A percentile compares a stretch with the other conserved stretches of the same genome.
Evolutionary conservation across 2,113 vertebrate species (phyloP).

Genomic region (Bombycilla garrulus): DNA sequence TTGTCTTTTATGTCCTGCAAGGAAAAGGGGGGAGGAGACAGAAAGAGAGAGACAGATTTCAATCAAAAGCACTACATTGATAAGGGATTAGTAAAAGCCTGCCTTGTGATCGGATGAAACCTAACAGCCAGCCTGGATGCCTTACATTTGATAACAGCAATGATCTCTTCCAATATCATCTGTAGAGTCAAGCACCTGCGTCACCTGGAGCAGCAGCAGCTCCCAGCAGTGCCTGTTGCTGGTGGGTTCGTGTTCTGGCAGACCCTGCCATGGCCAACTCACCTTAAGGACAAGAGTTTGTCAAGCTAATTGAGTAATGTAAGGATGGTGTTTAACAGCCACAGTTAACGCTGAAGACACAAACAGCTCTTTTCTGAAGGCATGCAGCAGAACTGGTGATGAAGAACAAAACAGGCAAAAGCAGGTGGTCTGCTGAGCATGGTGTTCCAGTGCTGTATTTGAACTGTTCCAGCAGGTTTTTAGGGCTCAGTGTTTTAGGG

Average conservation of each 20-base stretch:
- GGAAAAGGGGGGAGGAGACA: not conserved
- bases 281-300: not conserved
- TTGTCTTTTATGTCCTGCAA: constrained; percentile 72
- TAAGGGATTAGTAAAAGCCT: constrained; percentile 63
- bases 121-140: not conserved
- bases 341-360: not conserved
- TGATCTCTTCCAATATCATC: too few species aligned
- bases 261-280: fast-evolving
- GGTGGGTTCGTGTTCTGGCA: not conserved
- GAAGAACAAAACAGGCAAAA: not conserved
- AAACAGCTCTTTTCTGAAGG: not conserved
- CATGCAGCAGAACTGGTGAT: fast-evolving
- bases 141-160: constrained; percentile 41
- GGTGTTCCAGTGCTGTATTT: not conserved
- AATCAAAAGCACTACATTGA: constrained; percentile 41
- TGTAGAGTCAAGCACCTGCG: fast-evolving
- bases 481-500: not conserved
- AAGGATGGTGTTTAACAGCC: not conserved
- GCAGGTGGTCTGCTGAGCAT: not conserved
- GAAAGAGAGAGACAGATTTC: constrained; percentile 47
- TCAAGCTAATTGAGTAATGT: not conserved
- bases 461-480: not conserved
- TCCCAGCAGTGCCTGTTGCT: not conserved
- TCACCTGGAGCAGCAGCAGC: not conserved
- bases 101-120: constrained; percentile 54